These are phyloP conservation scores for Cephalopterus ornatus DNA, from an alignment of 2,113 vertebrate species.

Conservation along the genomic window DNA sequence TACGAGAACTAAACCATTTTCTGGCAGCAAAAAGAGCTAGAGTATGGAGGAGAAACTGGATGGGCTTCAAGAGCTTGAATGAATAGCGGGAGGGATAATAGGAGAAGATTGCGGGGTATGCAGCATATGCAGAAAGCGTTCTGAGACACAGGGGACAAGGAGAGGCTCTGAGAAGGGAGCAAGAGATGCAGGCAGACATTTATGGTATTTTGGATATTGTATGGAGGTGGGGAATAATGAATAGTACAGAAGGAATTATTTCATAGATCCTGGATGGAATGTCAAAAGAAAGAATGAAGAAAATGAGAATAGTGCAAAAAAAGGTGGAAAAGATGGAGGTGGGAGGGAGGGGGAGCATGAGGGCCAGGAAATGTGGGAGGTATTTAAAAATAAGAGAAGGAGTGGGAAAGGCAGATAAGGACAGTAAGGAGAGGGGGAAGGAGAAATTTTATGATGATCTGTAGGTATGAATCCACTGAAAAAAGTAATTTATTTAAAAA, in stretches of 20 bases:
- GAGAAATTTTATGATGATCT: neutral
- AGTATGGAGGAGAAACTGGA: conserved; percentile 41
- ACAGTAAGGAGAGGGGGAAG: neutral
- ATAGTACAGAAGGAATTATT: neutral
- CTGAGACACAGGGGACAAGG: neutral
- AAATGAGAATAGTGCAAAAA: neutral
- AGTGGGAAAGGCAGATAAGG: neutral
- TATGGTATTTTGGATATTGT: neutral
- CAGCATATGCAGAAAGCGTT: neutral
- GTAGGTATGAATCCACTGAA: neutral
- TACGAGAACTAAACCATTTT: conserved; percentile 38
- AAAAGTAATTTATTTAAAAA: neutral
- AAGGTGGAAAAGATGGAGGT: neutral
- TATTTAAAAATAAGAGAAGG: neutral
- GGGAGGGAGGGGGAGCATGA: neutral
- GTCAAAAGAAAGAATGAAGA: neutral
- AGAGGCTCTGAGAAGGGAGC: neutral
- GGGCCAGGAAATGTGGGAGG: neutral
- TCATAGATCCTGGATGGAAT: neutral
- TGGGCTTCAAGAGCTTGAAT: conserved; percentile 53
- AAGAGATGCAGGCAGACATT: neutral
- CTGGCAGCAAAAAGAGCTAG: conserved; percentile 42
- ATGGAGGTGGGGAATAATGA: neutral
- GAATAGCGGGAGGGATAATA: conserved; percentile 40
- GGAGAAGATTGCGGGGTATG: conserved; percentile 51